Conservation (phyloP, 1,140 invertebrate species). For the Diachasmimorpha longicaudata region DNA sequence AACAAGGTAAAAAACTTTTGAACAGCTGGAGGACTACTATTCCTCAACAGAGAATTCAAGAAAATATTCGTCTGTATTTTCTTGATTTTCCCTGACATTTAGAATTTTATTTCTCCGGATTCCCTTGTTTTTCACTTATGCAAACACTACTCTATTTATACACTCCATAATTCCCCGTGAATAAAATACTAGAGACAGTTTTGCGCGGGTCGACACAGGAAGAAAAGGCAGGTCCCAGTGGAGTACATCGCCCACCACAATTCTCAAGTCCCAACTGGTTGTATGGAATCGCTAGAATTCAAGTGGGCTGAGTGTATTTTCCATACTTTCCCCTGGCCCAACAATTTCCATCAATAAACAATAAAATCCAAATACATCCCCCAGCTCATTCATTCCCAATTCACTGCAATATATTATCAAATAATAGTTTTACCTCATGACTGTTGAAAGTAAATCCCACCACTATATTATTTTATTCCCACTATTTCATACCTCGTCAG, state of each 20-base stretch:
- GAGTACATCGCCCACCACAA: neutral
- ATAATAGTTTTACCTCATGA: neutral
- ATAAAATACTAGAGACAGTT: neutral
- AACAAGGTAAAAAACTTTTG: too few relatives aligned
- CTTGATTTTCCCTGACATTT: too few relatives aligned
- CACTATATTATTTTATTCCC: neutral
- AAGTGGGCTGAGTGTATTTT: neutral
- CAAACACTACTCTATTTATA: neutral
- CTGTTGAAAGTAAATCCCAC: too few relatives aligned
- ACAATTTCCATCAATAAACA: neutral
- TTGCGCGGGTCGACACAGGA: neutral
- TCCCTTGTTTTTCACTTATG: neutral
- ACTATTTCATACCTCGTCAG: neutral
- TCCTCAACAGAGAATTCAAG: too few relatives aligned
- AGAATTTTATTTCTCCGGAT: neutral
- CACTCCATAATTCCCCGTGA: neutral
- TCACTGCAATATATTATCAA: neutral
- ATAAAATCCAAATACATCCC: neutral
- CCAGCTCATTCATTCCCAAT: neutral
- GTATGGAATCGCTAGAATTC: neutral
- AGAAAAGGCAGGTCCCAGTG: neutral
- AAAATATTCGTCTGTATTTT: too few relatives aligned
- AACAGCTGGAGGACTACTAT: too few relatives aligned
- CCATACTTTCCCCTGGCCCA: neutral
- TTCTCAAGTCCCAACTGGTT: neutral